phyloP scores from a whole-genome alignment of 2,797 vertebrate species.

The Helicolenus hilgendorfi region DNA sequence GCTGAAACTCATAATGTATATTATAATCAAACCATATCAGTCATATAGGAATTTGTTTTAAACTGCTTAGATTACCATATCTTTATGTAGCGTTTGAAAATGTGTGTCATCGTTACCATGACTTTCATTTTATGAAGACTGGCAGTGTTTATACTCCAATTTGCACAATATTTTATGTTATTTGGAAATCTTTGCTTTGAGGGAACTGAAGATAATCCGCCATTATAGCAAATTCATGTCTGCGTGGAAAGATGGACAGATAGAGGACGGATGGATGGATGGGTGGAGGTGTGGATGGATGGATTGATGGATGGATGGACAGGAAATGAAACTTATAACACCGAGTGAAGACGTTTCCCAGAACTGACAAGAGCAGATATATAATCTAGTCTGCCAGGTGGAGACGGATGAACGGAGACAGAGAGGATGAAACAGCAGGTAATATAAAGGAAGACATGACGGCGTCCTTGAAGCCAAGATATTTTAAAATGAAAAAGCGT shows the following conservation, averaged over 20 bases:
- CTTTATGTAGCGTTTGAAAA: not conserved
- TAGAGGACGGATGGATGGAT: constrained; percentile 17
- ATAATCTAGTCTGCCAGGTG: constrained; percentile 53
- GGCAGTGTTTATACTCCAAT: not conserved
- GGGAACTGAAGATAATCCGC: constrained; percentile 5
- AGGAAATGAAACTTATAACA: constrained; percentile 71
- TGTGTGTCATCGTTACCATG: not conserved
- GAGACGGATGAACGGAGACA: constrained; percentile 62
- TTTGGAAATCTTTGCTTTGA: not conserved
- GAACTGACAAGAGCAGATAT: constrained; percentile 67
- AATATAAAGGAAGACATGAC: constrained; percentile 52
- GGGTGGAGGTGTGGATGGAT: constrained; percentile 17
- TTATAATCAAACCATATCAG: not conserved
- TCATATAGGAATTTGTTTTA: not conserved
- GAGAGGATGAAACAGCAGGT: constrained; percentile 35
- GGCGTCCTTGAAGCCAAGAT: constrained; percentile 45
- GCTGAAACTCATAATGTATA: not conserved
- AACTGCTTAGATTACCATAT: not conserved
- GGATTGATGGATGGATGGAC: constrained; percentile 65
- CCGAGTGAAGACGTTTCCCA: constrained; percentile 65
- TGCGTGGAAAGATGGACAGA: constrained; percentile 33
- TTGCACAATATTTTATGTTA: not conserved
- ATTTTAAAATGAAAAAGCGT: constrained; percentile 68
- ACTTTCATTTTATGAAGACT: not conserved
- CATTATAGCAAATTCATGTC: not conserved